These are phyloP conservation scores for Harpagoxenus sublaevis DNA, from an alignment of 2,888 invertebrate genomes.

Conservation along the genomic window DNA sequence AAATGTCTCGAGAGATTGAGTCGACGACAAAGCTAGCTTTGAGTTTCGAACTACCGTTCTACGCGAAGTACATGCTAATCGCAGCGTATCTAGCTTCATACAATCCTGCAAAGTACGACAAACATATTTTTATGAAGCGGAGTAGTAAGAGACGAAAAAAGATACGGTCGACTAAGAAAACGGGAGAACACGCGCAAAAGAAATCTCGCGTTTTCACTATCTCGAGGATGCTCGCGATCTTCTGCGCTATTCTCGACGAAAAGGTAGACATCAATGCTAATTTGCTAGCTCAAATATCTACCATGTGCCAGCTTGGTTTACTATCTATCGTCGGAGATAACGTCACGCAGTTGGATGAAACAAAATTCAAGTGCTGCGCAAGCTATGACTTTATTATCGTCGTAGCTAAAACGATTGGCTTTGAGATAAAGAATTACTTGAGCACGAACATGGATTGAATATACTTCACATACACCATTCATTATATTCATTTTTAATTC, in stretches of 20 bases:
- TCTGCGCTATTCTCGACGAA: slow-evolving; percentile 95
- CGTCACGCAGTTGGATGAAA: slow-evolving; percentile 92
- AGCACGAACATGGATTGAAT: slow-evolving; percentile 20
- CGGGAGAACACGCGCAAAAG: slow-evolving; percentile 85
- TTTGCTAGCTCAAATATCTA: slow-evolving; percentile 95
- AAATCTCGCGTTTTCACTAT: slow-evolving; percentile 95
- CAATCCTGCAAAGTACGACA: slow-evolving; percentile 96
- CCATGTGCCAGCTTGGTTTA: slow-evolving; percentile 94
- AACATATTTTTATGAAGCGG: slow-evolving; percentile 93
- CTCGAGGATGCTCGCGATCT: slow-evolving; percentile 94
- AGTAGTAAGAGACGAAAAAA: slow-evolving; percentile 92
- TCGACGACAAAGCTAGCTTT: slow-evolving; percentile 82
- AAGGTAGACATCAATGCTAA: slow-evolving; percentile 95
- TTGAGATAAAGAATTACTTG: slow-evolving; percentile 92
- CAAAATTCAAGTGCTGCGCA: slow-evolving; percentile 95
- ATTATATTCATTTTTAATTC: slow-evolving; percentile 9
- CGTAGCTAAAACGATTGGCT: slow-evolving; percentile 92
- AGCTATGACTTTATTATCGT: slow-evolving; percentile 93
- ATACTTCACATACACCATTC: background rate
- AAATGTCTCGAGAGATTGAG: slow-evolving; percentile 81
- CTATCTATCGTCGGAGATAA: slow-evolving; percentile 91
- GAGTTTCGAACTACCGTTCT: slow-evolving; percentile 94
- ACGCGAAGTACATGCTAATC: slow-evolving; percentile 95
- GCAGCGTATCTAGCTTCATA: slow-evolving; percentile 97
- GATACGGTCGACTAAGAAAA: slow-evolving; percentile 83